Evolutionary conservation across 2,888 invertebrate genomes (phyloP), one percentile per base, ranked within the genome.

Genomic region (Monoplex corrugatus): DNA sequence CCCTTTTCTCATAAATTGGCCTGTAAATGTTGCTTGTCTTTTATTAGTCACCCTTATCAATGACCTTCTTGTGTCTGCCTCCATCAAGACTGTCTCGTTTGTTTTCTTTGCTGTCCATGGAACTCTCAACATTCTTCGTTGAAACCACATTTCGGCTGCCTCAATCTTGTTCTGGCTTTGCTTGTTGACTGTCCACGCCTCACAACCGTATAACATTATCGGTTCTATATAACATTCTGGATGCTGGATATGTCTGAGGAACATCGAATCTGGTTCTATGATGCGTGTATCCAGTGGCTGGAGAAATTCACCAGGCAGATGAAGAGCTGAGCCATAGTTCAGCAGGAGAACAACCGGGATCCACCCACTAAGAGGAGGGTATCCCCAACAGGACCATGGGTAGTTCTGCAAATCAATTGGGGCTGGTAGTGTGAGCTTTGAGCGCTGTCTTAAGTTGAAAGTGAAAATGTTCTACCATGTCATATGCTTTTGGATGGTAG

Each of bases 181-280:
- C n/a, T n/a, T n/a, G n/a, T n/a, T n/a, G n/a, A n/a, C n/a, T n/a
- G n/a, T n/a, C n/a, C n/a, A n/a, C n/a, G n/a, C n/a, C n/a, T n/a
- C n/a, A n/a, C n/a, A n/a, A n/a, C n/a, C n/a, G n/a, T n/a, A n/a
- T n/a, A n/a, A n/a, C n/a, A n/a, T n/a, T n/a, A n/a, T n/a, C n/a
- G n/a, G n/a, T n/a, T n/a, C n/a, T n/a, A n/a, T n/a, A n/a, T n/a
- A n/a, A n/a, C n/a, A n/a, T n/a, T n/a, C n/a, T n/a, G n/a, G n/a
- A n/a, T n/a, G n/a, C n/a, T n/a, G n/a, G n/a, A n/a, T n/a, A 75
- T 84, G 88, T 88, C 45, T 88, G 45, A 88, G 38, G 32, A 88
- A 88, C 68, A 40, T 40, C n/a, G 75, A 84, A 85, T 88, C 88
- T 44, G 85, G 85, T 38, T 88, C 84, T 43, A 84, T 63, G 43